phyloP scores from a whole-genome alignment of 2,888 invertebrate species.

The Torymus auratus region DNA sequence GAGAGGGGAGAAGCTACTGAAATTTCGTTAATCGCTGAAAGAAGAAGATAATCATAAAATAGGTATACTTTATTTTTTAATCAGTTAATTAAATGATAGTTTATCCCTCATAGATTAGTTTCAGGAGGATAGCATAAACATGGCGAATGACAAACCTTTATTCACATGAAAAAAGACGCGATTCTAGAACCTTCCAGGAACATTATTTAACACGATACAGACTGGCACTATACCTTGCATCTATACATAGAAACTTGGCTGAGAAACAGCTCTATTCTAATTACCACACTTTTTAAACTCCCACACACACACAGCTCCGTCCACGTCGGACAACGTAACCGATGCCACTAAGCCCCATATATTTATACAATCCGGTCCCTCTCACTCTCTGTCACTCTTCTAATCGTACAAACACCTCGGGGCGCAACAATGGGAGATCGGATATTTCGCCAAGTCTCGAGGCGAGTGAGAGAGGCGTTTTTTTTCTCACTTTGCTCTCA shows the following conservation, averaged over 20 bases:
- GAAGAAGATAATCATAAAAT: not conserved
- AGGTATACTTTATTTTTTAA: too few species aligned
- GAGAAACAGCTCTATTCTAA: constrained; percentile 32
- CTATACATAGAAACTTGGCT: not conserved
- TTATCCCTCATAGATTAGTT: too few species aligned
- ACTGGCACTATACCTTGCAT: not conserved
- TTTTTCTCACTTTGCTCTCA: constrained; percentile 48
- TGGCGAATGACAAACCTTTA: too few species aligned
- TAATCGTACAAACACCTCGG: constrained; percentile 27
- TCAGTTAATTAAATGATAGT: too few species aligned
- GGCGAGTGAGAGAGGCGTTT: constrained; percentile 11
- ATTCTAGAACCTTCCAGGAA: too few species aligned
- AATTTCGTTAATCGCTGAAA: not conserved
- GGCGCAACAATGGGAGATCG: constrained; percentile 3
- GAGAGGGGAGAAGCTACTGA: not conserved
- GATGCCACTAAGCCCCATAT: constrained; percentile 24
- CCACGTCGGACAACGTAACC: constrained; percentile 11
- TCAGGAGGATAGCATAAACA: too few species aligned
- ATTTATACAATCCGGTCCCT: constrained; percentile 28
- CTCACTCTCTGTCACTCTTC: constrained; percentile 1
- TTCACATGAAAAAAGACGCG: too few species aligned
- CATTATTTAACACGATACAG: too few species aligned
- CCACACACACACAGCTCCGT: not conserved
- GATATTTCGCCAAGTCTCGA: constrained; percentile 31
- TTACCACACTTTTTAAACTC: not conserved